Evolutionary conservation across 2,888 invertebrate genomes (phyloP).

Genomic region (Hoplodrina ambigua): DNA sequence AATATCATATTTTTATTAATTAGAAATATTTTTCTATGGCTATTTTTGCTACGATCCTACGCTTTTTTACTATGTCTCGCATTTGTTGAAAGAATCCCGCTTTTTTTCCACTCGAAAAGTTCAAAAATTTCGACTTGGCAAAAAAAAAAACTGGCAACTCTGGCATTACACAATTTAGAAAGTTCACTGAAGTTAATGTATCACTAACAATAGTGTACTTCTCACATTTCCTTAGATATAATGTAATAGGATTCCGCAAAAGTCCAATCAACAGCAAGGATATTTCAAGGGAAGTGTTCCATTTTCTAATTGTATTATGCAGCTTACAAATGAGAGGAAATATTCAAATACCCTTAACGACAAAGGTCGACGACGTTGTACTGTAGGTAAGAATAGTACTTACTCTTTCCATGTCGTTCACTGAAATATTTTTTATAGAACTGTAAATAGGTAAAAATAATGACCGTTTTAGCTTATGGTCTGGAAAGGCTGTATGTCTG

Average conservation of each 20-base stretch:
- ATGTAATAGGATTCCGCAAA: constrained; percentile 24
- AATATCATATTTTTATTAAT: too few relatives aligned
- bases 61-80: too few relatives aligned
- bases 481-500: constrained; percentile 20
- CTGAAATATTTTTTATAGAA: constrained; percentile 11
- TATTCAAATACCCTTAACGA: constrained; percentile 29
- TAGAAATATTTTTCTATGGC: too few relatives aligned
- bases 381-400: too few relatives aligned
- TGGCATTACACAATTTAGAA: too few relatives aligned
- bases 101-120: too few relatives aligned
- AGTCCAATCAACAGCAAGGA: constrained; percentile 7
- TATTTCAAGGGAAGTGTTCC: constrained; percentile 7
- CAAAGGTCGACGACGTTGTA: constrained; percentile 21
- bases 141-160: too few relatives aligned
- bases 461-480: neutral
- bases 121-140: too few relatives aligned
- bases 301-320: constrained; percentile 27
- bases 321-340: constrained; percentile 23
- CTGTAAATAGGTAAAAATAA: constrained; percentile 13
- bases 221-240: constrained; percentile 6
- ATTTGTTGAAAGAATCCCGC: too few relatives aligned
- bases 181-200: constrained; percentile 54
- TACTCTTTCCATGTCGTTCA: too few relatives aligned
- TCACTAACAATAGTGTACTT: constrained; percentile 39
- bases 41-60: too few relatives aligned